Base-by-base conservation (phyloP, 2,888 invertebrate genomes). In the Dendrolimus pini region DNA sequence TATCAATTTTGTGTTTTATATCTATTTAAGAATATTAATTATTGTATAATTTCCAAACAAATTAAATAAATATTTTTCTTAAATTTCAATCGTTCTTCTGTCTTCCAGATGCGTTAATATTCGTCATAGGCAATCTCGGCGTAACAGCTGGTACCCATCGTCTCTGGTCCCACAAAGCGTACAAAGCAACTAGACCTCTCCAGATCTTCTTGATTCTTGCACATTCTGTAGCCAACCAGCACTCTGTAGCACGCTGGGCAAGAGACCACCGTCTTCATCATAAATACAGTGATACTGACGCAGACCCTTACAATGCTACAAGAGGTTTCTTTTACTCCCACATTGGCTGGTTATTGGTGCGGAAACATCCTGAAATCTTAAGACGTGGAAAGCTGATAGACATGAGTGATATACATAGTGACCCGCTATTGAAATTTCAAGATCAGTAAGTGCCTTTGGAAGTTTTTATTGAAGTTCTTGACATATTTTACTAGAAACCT, bases 311-410 rank as follows among this genome's bases (percentile, higher is more conserved):
- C 74, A 95, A 95, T 71, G 93, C 94, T 7, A 93, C 72, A n/a
- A 85, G 95, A 55, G 96, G 96, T 7, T 95, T 96, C 83, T 96
- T 96, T 89, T 96, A 95, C 80, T 89, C 95, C 1, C 96, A 96
- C 76, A 87, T 96, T 60, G 96, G 96, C 13, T 96, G 96, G 96
- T 82, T 96, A 52, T 71, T 96, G 61, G 92, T 92, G 66, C 91
- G 92, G 61, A 96, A 96, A 76, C 96, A 96, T 71, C 94, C 94
- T 0, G 93, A 94, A 60, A 94, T 96, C 13, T 93, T 85, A 64
- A 85, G 81, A 53, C 94, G 94, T 74, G 95, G 95, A 59, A 92
- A 93, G 61, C 83, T 89, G 52, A 88, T 96, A 56, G 94, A 95
- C 68, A 69, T 95, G 68, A 92, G 92, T 18, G 96, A 96, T 74